A percentile compares a stretch with the other conserved stretches of the same genome.
Evolutionary conservation across 1,140 invertebrate species (phyloP).

Genomic region (Spodoptera litura): DNA sequence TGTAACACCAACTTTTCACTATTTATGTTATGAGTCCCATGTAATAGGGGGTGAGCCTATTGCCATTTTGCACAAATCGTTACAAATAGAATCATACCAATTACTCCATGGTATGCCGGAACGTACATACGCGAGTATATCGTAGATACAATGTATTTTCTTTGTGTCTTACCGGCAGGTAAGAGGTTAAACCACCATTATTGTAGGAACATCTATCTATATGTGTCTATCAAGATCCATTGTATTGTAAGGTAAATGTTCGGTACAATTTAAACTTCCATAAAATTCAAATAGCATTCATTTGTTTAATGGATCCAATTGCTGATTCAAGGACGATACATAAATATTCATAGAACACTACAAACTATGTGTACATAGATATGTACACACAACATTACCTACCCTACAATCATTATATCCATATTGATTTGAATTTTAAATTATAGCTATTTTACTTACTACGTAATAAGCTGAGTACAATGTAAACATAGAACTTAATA

Average conservation of each 20-base stretch:
- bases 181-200: too few relatives aligned
- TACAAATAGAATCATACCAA: too few relatives aligned
- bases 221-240: too few relatives aligned
- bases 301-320: slow-evolving; percentile 15
- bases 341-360: slow-evolving; percentile 25
- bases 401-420: background rate
- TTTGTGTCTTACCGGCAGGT: too few relatives aligned
- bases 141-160: too few relatives aligned
- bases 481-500: background rate
- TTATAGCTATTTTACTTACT: background rate
- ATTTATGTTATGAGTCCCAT: too few relatives aligned
- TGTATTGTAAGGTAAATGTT: slow-evolving; percentile 1
- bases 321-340: slow-evolving; percentile 18
- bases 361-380: background rate
- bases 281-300: slow-evolving; percentile 13
- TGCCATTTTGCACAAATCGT: too few relatives aligned
- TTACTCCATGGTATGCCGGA: too few relatives aligned
- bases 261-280: slow-evolving; percentile 25
- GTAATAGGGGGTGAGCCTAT: too few relatives aligned
- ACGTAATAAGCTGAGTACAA: background rate
- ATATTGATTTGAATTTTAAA: slow-evolving; percentile 23
- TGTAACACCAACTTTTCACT: too few relatives aligned
- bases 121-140: too few relatives aligned
- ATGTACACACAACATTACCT: background rate
- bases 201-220: too few relatives aligned